These are phyloP conservation scores for Sarcophaga carnaria DNA, from an alignment of 2,888 invertebrate genomes.

Conservation along the genomic window DNA sequence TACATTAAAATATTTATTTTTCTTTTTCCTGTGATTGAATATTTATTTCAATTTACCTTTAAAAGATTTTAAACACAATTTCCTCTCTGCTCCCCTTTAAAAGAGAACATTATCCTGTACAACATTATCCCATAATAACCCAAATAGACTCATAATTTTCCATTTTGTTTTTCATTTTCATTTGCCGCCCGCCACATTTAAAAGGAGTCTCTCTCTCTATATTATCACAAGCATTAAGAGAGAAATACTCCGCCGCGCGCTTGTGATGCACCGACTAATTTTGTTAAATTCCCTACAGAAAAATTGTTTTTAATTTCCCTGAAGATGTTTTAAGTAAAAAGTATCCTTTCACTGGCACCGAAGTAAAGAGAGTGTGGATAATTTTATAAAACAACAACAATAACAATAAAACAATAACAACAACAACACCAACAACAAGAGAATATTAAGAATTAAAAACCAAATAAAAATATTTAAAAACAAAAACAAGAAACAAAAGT, in stretches of 20 bases:
- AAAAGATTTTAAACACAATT: neutral
- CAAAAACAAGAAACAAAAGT: conserved; percentile 46
- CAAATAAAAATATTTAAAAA: conserved; percentile 13
- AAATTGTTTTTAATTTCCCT: conserved; percentile 60
- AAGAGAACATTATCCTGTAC: no score
- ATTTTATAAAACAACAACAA: neutral
- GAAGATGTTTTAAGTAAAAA: conserved; percentile 55
- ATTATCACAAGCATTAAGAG: neutral
- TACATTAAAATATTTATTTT: no score
- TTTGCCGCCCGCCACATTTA: neutral
- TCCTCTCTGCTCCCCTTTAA: no score
- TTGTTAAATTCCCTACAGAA: conserved; percentile 54
- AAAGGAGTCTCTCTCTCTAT: neutral
- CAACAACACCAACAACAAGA: neutral
- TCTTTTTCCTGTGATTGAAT: no score
- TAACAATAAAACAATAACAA: neutral
- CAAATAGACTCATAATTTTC: neutral
- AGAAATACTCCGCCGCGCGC: conserved; percentile 16
- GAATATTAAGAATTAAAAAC: neutral
- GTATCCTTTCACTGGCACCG: conserved; percentile 34
- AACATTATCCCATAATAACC: neutral
- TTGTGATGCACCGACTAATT: conserved; percentile 58
- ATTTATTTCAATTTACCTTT: neutral
- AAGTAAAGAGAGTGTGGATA: neutral
- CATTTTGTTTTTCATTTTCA: neutral